Evolutionary conservation across 2,113 vertebrate genomes (phyloP).

Genomic region (Alaudala cheleensis): DNA sequence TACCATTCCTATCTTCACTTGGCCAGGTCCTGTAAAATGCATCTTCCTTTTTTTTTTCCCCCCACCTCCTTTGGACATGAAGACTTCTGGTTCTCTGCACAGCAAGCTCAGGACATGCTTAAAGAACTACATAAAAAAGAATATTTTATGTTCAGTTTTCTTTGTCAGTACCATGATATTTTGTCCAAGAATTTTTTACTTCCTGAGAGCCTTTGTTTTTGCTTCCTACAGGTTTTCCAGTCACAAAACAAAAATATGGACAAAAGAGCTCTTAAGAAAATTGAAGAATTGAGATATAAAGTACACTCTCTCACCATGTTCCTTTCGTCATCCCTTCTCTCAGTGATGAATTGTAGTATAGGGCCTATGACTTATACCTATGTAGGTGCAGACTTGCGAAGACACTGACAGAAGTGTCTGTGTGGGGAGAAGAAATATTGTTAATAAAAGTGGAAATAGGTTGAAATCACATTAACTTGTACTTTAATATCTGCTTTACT

Average conservation of each 20-base stretch:
- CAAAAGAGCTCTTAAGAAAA: background rate
- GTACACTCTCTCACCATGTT: rapidly evolving
- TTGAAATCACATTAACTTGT: background rate
- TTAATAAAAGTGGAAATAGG: background rate
- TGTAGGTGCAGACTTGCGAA: background rate
- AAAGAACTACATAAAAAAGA: background rate
- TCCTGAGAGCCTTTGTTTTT: background rate
- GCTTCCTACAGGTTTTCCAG: background rate
- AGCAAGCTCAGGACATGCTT: background rate
- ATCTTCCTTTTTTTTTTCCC: background rate
- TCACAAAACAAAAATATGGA: background rate
- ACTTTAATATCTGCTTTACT: background rate
- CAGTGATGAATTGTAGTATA: background rate
- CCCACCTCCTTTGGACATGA: background rate
- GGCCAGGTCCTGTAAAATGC: background rate
- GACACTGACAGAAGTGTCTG: background rate
- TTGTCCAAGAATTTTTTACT: background rate
- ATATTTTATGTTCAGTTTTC: background rate
- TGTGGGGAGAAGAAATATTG: background rate
- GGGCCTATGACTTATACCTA: background rate
- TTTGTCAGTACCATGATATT: background rate
- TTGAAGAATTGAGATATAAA: background rate
- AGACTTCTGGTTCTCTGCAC: background rate
- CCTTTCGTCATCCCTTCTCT: background rate
- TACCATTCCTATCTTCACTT: background rate